Evolutionary conservation across 2,888 invertebrate genomes (phyloP).

Genomic region (Eumacrocentrus americanus): DNA sequence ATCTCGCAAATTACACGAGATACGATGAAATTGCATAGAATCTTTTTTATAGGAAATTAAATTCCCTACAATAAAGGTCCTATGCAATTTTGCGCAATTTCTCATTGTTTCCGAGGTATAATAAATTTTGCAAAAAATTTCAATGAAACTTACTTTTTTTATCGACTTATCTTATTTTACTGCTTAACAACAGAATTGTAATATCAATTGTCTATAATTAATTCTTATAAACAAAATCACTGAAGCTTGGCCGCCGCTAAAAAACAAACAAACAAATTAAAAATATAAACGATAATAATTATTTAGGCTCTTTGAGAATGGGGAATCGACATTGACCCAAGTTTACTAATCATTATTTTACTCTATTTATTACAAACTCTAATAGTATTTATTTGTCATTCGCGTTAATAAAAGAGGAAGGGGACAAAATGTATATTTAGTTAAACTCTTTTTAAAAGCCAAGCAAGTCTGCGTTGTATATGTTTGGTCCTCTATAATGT

Average conservation of each 20-base stretch:
- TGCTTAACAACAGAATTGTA: too few relatives aligned
- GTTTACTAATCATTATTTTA: conserved; percentile 49
- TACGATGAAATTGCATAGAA: not conserved
- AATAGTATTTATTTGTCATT: conserved; percentile 7
- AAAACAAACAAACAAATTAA: not conserved
- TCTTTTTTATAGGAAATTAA: not conserved
- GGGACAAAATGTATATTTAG: too few relatives aligned
- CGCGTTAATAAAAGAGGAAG: not conserved
- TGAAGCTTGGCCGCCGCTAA: too few relatives aligned
- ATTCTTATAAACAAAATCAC: too few relatives aligned
- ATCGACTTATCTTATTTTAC: too few relatives aligned
- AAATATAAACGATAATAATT: conserved; percentile 26
- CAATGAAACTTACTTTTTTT: not conserved
- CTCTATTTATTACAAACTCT: conserved; percentile 12
- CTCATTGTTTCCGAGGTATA: not conserved
- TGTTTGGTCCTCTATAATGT: conserved; percentile 57
- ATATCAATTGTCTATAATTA: too few relatives aligned
- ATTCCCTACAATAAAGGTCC: not conserved
- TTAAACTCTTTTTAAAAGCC: too few relatives aligned
- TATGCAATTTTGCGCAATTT: not conserved
- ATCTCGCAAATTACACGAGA: not conserved
- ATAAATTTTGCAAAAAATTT: not conserved
- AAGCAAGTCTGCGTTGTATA: not conserved
- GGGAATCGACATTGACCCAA: not conserved
- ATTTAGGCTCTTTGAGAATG: too few relatives aligned